Base-by-base conservation (phyloP, 2,797 vertebrate genomes). In the Scleropages formosus region DNA sequence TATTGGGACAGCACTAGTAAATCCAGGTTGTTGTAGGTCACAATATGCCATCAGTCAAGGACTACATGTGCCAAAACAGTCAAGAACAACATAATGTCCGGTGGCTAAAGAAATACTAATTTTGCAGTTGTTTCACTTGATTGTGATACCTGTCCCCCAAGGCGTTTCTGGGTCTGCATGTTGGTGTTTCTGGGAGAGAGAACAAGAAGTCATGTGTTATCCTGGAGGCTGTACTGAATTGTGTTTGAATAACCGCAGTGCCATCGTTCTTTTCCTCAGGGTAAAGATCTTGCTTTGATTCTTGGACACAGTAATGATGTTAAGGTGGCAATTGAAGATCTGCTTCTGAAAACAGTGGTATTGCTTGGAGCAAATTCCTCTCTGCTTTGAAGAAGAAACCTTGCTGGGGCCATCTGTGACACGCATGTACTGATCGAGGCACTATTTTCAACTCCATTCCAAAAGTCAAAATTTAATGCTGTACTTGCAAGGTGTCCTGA, bases 241-340 rank as follows among this genome's bases (percentile, higher is more conserved):
- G 22, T 12, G 46, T 51, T 63, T 61, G n/a, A 31, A 47, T 22
- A 62, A 62, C 67, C 15, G 24, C 16, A 44, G 31, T 56, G 18
- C 12, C 12, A 53, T 8, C 53, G 12, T 27, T 20, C 26, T 22
- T 49, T 12, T 69, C 69, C 67, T 49, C 47, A 53, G 83, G 75
- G 82, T 70, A 73, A 0, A 51, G 65, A 78, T 71, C 71, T 78
- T 7, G 73, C 71, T 86, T 84, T 88, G 81, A 85, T 81, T 85
- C 77, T 81, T 65, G 75, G 75, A 77, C 82, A 68, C 82, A 82
- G 75, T 78, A 85, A 84, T 44, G 85, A 84, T 84, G 82, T 65
- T 68, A 26, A 72, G 44, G 53, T 44, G 53, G 81, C 77, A 71
- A 86, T 81, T 88, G 87, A 84, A 81, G 75, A 89, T 89, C 89